Evolutionary conservation across 30 jellyfish, hydroid and myxozoan species (phyloP).

Genomic region (Morbakka virulenta): DNA sequence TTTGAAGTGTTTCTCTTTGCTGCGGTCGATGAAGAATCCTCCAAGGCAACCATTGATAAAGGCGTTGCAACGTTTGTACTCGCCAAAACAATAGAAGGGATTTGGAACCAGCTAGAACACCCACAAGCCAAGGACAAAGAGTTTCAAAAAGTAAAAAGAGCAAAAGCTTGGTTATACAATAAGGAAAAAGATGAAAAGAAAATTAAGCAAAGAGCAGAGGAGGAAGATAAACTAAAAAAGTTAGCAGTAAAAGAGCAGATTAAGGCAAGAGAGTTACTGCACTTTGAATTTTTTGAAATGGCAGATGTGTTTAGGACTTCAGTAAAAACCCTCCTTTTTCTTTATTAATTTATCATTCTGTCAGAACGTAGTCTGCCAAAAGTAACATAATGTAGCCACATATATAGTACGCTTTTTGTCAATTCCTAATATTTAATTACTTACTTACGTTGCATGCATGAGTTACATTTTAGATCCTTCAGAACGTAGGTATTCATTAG

Average conservation of each 20-base stretch:
- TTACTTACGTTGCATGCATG: no score
- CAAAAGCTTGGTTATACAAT: constrained; percentile 39
- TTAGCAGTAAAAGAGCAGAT: constrained; percentile 74
- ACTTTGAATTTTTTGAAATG: no score
- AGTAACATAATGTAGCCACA: no score
- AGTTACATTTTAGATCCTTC: no score
- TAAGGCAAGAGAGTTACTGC: no score
- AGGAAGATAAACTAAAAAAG: constrained; percentile 58
- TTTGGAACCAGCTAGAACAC: constrained; percentile 51
- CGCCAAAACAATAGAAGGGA: constrained; percentile 27
- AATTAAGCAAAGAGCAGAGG: constrained; percentile 19
- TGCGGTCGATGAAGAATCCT: constrained; percentile 54
- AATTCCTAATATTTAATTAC: no score
- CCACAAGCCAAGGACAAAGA: constrained; percentile 47
- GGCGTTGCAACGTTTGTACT: constrained; percentile 63
- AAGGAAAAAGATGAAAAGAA: constrained; percentile 55
- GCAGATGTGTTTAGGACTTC: no score
- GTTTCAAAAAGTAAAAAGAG: constrained; percentile 32
- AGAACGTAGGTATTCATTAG: no score
- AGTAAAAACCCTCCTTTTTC: no score
- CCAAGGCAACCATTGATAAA: constrained; percentile 73
- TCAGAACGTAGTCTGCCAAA: no score
- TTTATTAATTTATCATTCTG: no score
- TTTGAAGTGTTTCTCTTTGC: constrained; percentile 67
- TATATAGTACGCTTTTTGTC: no score